Conservation (phyloP, 2,113 vertebrate genomes). For the Damaliscus lunatus region DNA sequence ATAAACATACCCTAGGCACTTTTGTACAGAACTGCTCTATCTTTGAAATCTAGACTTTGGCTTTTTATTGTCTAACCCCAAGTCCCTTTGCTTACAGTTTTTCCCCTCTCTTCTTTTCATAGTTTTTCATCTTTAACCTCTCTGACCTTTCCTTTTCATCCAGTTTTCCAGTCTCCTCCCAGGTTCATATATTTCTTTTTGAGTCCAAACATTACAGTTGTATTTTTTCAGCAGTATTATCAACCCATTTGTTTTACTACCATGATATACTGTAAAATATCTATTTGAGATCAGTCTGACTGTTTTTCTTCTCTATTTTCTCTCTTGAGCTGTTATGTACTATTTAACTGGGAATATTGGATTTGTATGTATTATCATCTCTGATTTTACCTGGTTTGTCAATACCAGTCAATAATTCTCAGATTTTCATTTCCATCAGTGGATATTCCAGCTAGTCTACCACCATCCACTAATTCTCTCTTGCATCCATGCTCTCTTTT, state of each 20-base stretch:
- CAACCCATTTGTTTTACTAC: background rate
- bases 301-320: background rate
- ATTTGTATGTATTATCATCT: background rate
- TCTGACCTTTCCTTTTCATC: background rate
- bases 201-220: background rate
- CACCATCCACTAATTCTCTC: background rate
- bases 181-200: background rate
- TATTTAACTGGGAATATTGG: background rate
- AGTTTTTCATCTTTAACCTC: background rate
- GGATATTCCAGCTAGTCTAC: background rate
- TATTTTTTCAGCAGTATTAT: background rate
- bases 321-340: background rate
- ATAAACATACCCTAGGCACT: background rate
- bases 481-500: background rate
- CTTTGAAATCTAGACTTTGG: background rate
- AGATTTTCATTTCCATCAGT: background rate
- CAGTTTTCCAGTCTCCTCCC: background rate
- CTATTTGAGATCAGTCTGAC: background rate
- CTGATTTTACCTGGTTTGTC: background rate
- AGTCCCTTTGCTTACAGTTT: background rate
- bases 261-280: background rate
- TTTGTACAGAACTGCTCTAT: background rate
- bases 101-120: background rate
- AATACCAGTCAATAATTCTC: background rate
- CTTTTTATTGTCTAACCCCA: background rate